Base-by-base conservation (phyloP, 2,113 vertebrate genomes). In the Mystacornis crossleyi region DNA sequence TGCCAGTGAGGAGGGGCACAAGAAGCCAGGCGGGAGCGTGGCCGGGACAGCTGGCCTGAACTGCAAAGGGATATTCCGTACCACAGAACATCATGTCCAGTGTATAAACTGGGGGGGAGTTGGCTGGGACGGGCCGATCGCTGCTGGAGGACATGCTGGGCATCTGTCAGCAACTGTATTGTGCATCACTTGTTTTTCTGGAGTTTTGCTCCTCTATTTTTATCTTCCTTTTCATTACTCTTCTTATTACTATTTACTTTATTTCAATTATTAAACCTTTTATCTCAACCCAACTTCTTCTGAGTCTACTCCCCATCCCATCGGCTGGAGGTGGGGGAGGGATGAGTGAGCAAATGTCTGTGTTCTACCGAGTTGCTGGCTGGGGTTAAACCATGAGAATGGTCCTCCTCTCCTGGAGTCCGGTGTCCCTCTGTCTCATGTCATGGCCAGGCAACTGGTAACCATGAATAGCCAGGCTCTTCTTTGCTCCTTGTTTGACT, bases 91-190 rank as follows among this genome's bases (percentile, higher is more conserved):
- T 34, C 9, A 18, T 58, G 8, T 0, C 51, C 43, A 4, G 4
- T 15, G 4, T 11, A 53, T 9, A 31, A 79, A 53, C 38, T 53
- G 45, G 4, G 14, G 14, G 14, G 12, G 17, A 65, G 24, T 8
- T 79, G 9, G 4, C n/a, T 18, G 12, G 36, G 58, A 58, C 16
- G 11, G 23, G 6, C 36, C 0, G 0, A 12, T 47, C 0, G 0
- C 38, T 53, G 20, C n/a, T 72, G 4, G 5, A 5, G 38, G 29
- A 47, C 0, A 0, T 12, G 29, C 45, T 72, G 89, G 20, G 12
- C 24, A n/a, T 71, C 67, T 50, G 42, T 10, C 43, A 38, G 36
- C 33, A 25, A 10, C 33, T 51, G 6, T 11, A 6, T 7, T 38
- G 50, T 45, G 23, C 34, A 38, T 71, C 36, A 18, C 6, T n/a